Percentiles rank a stretch among this genome's conserved stretches.
These are phyloP conservation scores for Heliconius ismenius DNA, from an alignment of 2,888 invertebrate genomes.

Conservation along the genomic window DNA sequence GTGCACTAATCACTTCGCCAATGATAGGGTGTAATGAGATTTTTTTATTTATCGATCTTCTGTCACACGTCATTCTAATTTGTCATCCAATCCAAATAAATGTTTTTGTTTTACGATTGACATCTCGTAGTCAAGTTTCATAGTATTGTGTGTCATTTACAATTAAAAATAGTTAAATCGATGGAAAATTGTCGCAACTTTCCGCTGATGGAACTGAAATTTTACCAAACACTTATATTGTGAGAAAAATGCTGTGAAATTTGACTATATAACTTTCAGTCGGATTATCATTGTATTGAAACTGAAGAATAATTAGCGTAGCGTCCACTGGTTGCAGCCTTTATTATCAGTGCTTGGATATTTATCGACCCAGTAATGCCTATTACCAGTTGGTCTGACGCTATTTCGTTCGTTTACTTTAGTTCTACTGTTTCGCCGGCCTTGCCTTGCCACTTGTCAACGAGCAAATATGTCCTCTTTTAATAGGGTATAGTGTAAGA, in stretches of 20 bases:
- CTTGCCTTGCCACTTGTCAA: slow-evolving; percentile 21
- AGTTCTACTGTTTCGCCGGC: slow-evolving; percentile 44
- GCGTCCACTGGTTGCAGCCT: slow-evolving; percentile 8
- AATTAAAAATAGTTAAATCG: background rate
- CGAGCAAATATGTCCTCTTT: slow-evolving; percentile 26
- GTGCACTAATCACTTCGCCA: too few relatives aligned
- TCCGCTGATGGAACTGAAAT: background rate
- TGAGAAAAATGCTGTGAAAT: background rate
- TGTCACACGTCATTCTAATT: too few relatives aligned
- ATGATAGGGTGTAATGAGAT: background rate
- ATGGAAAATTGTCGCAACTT: background rate
- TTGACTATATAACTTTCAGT: background rate
- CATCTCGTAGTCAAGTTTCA: background rate
- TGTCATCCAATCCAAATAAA: background rate
- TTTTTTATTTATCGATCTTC: background rate
- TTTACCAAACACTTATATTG: background rate
- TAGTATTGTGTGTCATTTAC: too few relatives aligned
- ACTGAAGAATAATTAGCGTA: background rate
- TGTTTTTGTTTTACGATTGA: background rate
- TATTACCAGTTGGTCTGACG: slow-evolving; percentile 57
- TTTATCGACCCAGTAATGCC: slow-evolving; percentile 61
- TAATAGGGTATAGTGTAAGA: background rate
- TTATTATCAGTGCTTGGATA: slow-evolving; percentile 52
- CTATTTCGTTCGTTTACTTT: slow-evolving; percentile 57
- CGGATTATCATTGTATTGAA: background rate